phyloP scores from a whole-genome alignment of 2,113 vertebrate species.

The Cochlearius cochlearius region DNA sequence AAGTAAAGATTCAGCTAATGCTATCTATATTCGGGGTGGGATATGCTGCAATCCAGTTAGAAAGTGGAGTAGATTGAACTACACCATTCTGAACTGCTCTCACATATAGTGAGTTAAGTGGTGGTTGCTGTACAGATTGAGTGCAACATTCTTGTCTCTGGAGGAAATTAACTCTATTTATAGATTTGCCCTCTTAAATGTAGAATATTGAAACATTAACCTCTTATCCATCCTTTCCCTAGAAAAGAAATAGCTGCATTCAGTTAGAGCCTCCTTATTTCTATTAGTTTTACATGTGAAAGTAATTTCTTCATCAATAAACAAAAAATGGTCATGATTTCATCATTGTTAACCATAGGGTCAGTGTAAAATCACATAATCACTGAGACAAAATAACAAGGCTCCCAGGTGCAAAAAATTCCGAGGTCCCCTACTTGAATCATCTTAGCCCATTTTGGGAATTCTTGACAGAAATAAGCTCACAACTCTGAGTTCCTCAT shows the following conservation, averaged over 20 bases:
- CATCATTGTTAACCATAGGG: not conserved
- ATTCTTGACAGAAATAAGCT: not conserved
- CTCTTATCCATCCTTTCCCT: not conserved
- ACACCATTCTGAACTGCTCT: not conserved
- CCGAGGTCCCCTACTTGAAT: not conserved
- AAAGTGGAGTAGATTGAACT: not conserved
- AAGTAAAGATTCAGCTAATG: not conserved
- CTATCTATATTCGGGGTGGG: fast-evolving
- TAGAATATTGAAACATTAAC: not conserved
- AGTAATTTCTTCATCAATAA: not conserved
- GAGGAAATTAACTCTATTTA: not conserved
- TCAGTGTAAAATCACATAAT: not conserved
- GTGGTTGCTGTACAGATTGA: not conserved
- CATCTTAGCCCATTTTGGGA: not conserved
- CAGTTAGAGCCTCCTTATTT: not conserved
- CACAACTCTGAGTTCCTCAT: not conserved
- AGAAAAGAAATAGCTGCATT: not conserved
- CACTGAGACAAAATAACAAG: not conserved
- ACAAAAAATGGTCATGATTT: not conserved
- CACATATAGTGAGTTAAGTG: not conserved
- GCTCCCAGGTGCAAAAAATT: not conserved
- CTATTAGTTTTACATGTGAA: not conserved
- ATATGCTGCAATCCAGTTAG: not conserved
- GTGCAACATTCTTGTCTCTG: not conserved
- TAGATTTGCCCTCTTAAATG: not conserved